A percentile compares a stretch with the other conserved stretches of the same genome.
These are phyloP conservation scores for Hippopotamus amphibius DNA, from an alignment of 2,113 vertebrate species.

Conservation along the genomic window DNA sequence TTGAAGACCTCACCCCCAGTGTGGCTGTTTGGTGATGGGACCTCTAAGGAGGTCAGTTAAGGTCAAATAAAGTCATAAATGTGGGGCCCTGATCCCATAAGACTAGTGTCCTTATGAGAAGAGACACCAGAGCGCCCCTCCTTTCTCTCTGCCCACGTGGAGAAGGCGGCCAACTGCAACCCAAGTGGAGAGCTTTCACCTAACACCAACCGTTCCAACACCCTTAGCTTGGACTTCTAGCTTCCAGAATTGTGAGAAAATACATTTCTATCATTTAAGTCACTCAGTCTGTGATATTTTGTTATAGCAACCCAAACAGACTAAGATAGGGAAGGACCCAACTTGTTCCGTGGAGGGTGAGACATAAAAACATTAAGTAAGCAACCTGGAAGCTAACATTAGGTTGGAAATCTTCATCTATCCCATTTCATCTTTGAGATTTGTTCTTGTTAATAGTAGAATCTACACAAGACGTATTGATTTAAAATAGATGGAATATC, in stretches of 20 bases:
- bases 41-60: neutral
- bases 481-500: constrained; percentile 58
- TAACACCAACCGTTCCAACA: neutral
- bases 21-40: neutral
- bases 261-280: neutral
- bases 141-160: neutral
- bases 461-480: neutral
- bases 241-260: neutral
- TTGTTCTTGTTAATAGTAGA: neutral
- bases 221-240: neutral
- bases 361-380: neutral
- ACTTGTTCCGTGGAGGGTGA: neutral
- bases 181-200: neutral
- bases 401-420: neutral
- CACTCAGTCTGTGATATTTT: neutral
- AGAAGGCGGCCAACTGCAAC: neutral
- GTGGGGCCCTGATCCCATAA: neutral
- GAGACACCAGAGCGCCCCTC: neutral
- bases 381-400: neutral
- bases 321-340: neutral
- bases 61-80: neutral
- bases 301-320: neutral
- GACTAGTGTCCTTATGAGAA: neutral
- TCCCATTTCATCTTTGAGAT: neutral
- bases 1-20: neutral